A percentile compares a stretch with the other conserved stretches of the same genome.
phyloP scores from a whole-genome alignment of 2,888 invertebrate species.

The Antheraea yamamai region DNA sequence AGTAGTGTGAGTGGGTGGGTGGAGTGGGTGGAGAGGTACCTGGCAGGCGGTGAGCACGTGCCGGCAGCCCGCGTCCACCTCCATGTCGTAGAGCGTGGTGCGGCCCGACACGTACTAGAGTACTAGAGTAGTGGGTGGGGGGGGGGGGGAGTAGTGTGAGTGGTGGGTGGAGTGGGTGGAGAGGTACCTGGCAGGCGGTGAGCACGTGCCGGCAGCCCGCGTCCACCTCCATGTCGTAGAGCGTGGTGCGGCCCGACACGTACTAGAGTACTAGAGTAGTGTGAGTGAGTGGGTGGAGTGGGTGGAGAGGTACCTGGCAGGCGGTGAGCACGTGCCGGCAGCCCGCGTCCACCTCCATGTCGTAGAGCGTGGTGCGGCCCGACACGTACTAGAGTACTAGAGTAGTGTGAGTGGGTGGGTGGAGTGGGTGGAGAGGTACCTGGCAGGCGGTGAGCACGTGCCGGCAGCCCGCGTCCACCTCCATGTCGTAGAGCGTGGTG shows the following conservation, averaged over 20 bases:
- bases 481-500: conserved; percentile 98
- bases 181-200: conserved; percentile 92
- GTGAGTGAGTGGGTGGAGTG: too few relatives aligned
- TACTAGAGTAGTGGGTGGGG: too few relatives aligned
- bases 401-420: too few relatives aligned
- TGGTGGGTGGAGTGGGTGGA: too few relatives aligned
- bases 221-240: conserved; percentile 99
- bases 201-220: conserved; percentile 94
- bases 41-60: conserved; percentile 98
- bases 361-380: conserved; percentile 97
- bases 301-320: conserved; percentile 84
- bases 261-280: conserved; percentile 46
- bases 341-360: conserved; percentile 97
- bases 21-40: conserved; percentile 40
- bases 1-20: too few relatives aligned
- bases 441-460: conserved; percentile 98
- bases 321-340: conserved; percentile 96
- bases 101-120: conserved; percentile 89
- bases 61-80: conserved; percentile 93
- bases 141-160: too few relatives aligned
- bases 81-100: conserved; percentile 98
- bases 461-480: conserved; percentile 93
- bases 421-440: conserved; percentile 40
- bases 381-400: conserved; percentile 82
- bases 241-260: conserved; percentile 94